These are phyloP conservation scores for Bembecia ichneumoniformis DNA, from an alignment of 2,888 invertebrate species.

Conservation along the genomic window DNA sequence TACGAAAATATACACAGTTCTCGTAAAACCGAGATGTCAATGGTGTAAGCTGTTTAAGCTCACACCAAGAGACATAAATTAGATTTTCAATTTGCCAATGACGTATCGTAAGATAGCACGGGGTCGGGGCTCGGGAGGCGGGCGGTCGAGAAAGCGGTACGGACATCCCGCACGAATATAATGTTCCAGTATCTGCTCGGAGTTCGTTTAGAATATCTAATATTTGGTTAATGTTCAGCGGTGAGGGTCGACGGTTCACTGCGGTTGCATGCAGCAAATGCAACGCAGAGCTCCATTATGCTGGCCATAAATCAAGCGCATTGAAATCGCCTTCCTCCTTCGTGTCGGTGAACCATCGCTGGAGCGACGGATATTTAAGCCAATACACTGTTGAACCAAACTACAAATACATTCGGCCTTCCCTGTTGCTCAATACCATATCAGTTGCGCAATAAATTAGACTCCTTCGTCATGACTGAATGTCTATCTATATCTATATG, in stretches of 20 bases:
- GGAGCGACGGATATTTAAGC: constrained; percentile 57
- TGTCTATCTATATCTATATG: no score
- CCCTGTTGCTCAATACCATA: neutral
- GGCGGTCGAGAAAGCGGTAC: no score
- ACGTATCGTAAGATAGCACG: constrained; percentile 39
- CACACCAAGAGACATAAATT: constrained; percentile 48
- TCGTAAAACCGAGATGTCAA: constrained; percentile 23
- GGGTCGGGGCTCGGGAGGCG: neutral
- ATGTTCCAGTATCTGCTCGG: constrained; percentile 2
- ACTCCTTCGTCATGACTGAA: no score
- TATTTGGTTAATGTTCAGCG: constrained; percentile 29
- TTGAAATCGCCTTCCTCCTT: constrained; percentile 67
- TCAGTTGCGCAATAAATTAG: neutral
- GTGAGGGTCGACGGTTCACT: constrained; percentile 27
- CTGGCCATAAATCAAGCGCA: constrained; percentile 63
- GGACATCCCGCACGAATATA: no score
- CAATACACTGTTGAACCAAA: constrained; percentile 30
- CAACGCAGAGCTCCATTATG: constrained; percentile 57
- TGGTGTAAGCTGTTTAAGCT: constrained; percentile 44
- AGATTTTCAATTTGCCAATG: constrained; percentile 58
- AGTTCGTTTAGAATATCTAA: constrained; percentile 16
- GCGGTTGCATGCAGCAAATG: constrained; percentile 56
- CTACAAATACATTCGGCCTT: neutral
- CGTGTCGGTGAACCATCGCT: constrained; percentile 57
- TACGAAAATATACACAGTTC: no score